Conservation (phyloP, 2,797 vertebrate genomes). For the Pteronotus mesoamericanus region DNA sequence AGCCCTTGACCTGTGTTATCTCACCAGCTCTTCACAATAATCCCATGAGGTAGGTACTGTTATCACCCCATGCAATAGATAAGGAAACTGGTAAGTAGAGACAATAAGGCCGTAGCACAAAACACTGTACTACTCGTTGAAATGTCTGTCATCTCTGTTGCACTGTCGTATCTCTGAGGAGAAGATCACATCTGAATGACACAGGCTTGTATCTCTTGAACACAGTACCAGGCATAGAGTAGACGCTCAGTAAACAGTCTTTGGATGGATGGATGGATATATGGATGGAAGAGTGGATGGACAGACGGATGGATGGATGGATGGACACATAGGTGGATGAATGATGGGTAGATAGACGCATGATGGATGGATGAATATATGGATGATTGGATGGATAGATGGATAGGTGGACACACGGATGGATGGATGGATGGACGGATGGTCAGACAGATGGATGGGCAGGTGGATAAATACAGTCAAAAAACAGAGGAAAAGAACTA, state of each 20-base stretch:
- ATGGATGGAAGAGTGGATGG: background rate
- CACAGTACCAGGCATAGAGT: background rate
- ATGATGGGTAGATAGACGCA: background rate
- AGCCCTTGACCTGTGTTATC: background rate
- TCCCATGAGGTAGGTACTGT: background rate
- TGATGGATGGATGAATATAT: background rate
- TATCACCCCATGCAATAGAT: background rate
- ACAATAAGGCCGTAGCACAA: background rate
- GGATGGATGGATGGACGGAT: background rate
- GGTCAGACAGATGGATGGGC: background rate
- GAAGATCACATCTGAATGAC: background rate
- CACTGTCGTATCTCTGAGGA: background rate
- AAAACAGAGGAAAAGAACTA: background rate
- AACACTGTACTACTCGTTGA: background rate
- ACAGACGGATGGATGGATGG: background rate
- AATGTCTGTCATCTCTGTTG: background rate
- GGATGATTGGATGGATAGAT: no score
- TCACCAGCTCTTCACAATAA: background rate
- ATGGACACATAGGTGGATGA: background rate
- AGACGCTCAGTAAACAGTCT: background rate
- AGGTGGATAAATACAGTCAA: background rate
- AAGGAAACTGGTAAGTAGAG: background rate
- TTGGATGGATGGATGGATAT: background rate
- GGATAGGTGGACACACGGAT: background rate
- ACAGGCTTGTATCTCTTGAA: background rate